A percentile compares a stretch with the other conserved stretches of the same genome.
Conservation (phyloP, 2,797 vertebrate species). For the Chelonia mydas region DNA sequence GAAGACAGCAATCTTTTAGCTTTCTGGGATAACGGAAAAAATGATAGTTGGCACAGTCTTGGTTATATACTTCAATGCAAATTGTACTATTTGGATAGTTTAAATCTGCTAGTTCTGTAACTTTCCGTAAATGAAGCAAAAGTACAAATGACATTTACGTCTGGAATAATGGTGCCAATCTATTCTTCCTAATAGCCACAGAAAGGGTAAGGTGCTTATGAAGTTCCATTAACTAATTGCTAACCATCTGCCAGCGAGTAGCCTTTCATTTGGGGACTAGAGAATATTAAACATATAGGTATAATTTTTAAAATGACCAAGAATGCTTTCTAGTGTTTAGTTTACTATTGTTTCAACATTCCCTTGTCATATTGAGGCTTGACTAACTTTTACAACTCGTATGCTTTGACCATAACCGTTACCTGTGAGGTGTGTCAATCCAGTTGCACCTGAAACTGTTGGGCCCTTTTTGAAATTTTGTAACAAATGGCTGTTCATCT, state of each 20-base stretch:
- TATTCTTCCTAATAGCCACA: neutral
- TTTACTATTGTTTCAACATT: slow-evolving; percentile 46
- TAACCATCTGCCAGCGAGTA: slow-evolving; percentile 12
- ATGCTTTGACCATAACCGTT: slow-evolving; percentile 44
- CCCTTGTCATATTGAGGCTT: slow-evolving; percentile 45
- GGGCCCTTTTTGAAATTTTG: neutral
- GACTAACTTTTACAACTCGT: slow-evolving; percentile 46
- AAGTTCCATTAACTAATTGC: neutral
- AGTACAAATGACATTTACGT: slow-evolving; percentile 17
- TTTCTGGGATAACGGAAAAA: slow-evolving; percentile 27
- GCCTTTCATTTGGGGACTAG: slow-evolving; percentile 1
- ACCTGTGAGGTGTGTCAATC: neutral
- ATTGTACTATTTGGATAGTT: neutral
- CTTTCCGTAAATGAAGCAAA: slow-evolving; percentile 17
- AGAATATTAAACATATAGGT: neutral
- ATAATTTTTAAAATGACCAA: slow-evolving; percentile 41
- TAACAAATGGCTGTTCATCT: neutral
- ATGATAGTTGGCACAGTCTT: neutral
- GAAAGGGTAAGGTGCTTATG: neutral
- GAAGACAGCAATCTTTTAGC: neutral
- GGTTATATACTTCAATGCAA: neutral
- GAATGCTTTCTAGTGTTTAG: slow-evolving; percentile 3
- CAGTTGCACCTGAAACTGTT: slow-evolving; percentile 21
- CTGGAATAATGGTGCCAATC: slow-evolving; percentile 52
- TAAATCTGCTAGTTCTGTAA: neutral